Evolutionary conservation across 2,113 vertebrate species (phyloP), one percentile per base, ranked within the genome.

Genomic region (Menura novaehollandiae): DNA sequence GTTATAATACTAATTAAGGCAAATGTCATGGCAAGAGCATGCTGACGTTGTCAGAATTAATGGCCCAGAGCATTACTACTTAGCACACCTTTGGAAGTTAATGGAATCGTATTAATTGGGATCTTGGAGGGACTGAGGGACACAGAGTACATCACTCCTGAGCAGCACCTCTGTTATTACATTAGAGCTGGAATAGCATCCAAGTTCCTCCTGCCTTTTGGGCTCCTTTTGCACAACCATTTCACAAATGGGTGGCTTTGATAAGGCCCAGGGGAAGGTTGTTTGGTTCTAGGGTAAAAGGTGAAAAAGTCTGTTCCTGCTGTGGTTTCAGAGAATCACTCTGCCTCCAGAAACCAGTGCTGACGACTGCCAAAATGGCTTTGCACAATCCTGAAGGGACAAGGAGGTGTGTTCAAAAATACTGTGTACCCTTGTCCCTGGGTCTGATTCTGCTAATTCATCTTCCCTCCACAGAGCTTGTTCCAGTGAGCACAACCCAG

Each of bases 61-160:
- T 98, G 97, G 95, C 66, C 95, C 95, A 95, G 68, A 93, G 93
- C 95, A 95, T 97, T 97, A 93, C 93, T 95, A 93, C 94, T 97
- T 94, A 96, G 81, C 68, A 94, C 92, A 95, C 96, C 95, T 97
- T 94, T 94, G 52, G 84, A 91, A 97, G 97, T 97, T 98, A 97
- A 98, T 97, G 95, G 92, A 96, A 97, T 92, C 6, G 3, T 95
- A 97, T 98, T 97, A 97, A 97, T 97, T 97, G 95, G 93, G 93
- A 94, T 94, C 89, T 96, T 94, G 76, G 92, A 95, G 91, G 79
- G 81, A 94, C 77, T 80, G 73, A 94, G 91, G 88, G 93, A 95
- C 87, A 64, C 13, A 71, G 85, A 89, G 88, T 93, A 94, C 91
- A 96, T 97, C 20, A 28, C 66, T 97, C 59, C 78, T 74, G 68